Evolutionary conservation across 1,140 invertebrate genomes (phyloP).

Genomic region (Lepidurus apus): DNA sequence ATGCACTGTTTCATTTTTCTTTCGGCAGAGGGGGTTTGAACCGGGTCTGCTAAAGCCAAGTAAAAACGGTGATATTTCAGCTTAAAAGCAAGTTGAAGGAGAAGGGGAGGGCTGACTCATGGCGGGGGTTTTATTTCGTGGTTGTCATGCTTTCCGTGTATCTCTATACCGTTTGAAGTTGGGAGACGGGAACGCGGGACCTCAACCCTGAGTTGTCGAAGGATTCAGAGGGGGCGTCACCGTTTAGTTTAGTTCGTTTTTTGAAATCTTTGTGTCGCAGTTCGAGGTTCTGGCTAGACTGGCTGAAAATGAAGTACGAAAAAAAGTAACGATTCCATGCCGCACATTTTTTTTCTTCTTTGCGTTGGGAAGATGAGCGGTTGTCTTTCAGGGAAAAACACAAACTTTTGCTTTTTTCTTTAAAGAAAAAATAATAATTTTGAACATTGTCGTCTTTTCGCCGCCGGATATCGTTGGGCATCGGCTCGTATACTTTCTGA

Average conservation of each 20-base stretch:
- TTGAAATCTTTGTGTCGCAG: not conserved
- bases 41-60: too few relatives aligned
- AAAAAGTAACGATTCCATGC: conserved; percentile 11
- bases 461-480: not conserved
- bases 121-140: not conserved
- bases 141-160: not conserved
- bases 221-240: not conserved
- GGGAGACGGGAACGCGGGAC: too few relatives aligned
- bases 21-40: too few relatives aligned
- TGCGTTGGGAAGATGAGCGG: not conserved
- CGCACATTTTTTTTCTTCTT: not conserved
- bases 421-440: not conserved
- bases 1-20: too few relatives aligned
- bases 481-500: not conserved
- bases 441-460: not conserved
- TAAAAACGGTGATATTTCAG: too few relatives aligned
- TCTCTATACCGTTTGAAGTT: too few relatives aligned
- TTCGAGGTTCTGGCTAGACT: not conserved
- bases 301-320: not conserved
- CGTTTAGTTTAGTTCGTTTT: not conserved
- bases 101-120: too few relatives aligned
- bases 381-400: not conserved
- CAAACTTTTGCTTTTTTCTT: not conserved
- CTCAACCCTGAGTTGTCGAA: conserved; percentile 13
- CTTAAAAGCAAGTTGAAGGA: too few relatives aligned